These are phyloP conservation scores for Theristus sp. DNA, from an alignment of 2,888 invertebrate genomes.

Conservation along the genomic window DNA sequence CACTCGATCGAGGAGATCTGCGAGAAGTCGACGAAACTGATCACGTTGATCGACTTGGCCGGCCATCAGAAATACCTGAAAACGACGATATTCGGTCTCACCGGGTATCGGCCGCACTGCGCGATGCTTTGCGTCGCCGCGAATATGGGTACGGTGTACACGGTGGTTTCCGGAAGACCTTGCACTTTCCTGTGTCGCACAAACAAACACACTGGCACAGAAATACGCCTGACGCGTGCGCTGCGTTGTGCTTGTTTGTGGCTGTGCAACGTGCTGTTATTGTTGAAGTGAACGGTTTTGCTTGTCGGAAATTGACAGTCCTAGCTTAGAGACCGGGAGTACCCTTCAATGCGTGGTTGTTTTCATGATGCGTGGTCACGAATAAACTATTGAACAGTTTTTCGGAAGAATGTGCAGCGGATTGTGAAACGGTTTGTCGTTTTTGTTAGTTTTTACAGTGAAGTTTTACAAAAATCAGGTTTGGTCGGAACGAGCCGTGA, in stretches of 20 bases:
- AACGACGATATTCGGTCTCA: slow-evolving; percentile 81
- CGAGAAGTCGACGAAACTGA: slow-evolving; percentile 70
- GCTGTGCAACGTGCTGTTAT: no score
- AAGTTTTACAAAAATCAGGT: slow-evolving; percentile 37
- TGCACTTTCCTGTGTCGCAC: no score
- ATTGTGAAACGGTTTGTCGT: no score
- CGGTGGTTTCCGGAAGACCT: no score
- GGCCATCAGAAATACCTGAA: slow-evolving; percentile 86
- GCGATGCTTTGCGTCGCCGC: slow-evolving; percentile 45
- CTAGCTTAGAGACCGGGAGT: neutral
- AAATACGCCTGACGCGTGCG: no score
- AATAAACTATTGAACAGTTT: no score
- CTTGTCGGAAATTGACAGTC: neutral
- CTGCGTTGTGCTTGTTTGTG: no score
- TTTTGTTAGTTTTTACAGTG: no score
- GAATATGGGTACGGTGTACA: slow-evolving; percentile 37
- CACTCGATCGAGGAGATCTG: slow-evolving; percentile 83
- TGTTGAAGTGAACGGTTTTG: neutral
- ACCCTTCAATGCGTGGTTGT: neutral
- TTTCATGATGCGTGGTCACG: no score
- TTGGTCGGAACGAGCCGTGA: slow-evolving; percentile 91
- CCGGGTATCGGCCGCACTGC: slow-evolving; percentile 77
- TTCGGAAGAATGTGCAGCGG: no score
- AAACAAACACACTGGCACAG: no score
- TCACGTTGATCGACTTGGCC: slow-evolving; percentile 83